Percentiles rank a stretch among this genome's conserved stretches.
These are phyloP conservation scores for Anastrepha obliqua DNA, from an alignment of 1,140 invertebrate species.

Conservation along the genomic window DNA sequence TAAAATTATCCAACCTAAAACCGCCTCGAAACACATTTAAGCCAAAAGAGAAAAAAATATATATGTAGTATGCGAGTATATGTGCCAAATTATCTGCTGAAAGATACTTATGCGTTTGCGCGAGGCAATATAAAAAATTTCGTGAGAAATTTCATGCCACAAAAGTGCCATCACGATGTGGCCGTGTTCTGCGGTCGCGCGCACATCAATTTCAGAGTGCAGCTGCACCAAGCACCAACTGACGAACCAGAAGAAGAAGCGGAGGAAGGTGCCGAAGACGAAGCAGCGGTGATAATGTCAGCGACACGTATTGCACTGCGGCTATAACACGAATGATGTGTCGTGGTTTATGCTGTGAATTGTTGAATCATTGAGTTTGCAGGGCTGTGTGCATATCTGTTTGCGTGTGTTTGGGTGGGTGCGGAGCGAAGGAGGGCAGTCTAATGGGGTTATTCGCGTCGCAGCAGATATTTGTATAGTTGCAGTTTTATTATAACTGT, in stretches of 20 bases:
- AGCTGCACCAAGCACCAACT: background rate
- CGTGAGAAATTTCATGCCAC: slow-evolving; percentile 44
- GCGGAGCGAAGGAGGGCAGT: background rate
- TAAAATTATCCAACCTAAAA: slow-evolving; percentile 13
- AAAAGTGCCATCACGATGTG: slow-evolving; percentile 46
- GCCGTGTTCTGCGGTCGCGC: slow-evolving; percentile 27
- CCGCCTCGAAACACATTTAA: slow-evolving; percentile 26
- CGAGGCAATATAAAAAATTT: background rate
- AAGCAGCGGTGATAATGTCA: slow-evolving; percentile 26
- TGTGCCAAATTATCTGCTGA: background rate
- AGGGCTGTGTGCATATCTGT: background rate
- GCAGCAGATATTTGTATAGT: slow-evolving; percentile 18
- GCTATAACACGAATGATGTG: slow-evolving; percentile 50
- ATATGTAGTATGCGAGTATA: background rate
- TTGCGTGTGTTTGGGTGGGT: background rate
- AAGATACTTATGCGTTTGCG: slow-evolving; percentile 11
- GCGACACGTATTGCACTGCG: slow-evolving; percentile 48
- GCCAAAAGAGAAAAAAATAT: background rate
- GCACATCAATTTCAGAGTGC: slow-evolving; percentile 27
- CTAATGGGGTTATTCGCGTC: slow-evolving; percentile 41
- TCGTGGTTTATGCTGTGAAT: slow-evolving; percentile 6
- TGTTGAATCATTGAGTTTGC: background rate
- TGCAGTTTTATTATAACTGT: background rate
- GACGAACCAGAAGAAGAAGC: background rate
- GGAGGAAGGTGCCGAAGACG: background rate